Percentiles rank a stretch among this genome's conserved stretches.
These are phyloP conservation scores for Enchytraeus crypticus DNA, from an alignment of 2,888 invertebrate species.

Conservation along the genomic window DNA sequence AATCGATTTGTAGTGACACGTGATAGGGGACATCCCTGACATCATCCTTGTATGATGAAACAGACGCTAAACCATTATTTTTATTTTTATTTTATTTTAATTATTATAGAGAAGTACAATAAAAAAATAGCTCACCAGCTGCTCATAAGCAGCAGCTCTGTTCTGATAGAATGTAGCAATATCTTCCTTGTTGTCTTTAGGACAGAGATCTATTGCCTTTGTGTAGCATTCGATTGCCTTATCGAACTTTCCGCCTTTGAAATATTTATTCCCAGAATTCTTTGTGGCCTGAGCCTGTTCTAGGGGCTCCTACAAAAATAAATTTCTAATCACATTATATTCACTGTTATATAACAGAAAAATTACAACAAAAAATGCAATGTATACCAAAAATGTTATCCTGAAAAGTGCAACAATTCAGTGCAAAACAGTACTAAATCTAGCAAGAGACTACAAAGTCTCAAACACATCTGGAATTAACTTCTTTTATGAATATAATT, in stretches of 20 bases:
- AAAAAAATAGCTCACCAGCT: slow-evolving; percentile 55
- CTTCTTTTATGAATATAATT: no score
- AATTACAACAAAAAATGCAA: no score
- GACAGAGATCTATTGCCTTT: slow-evolving; percentile 51
- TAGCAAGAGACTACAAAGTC: no score
- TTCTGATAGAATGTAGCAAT: slow-evolving; percentile 89
- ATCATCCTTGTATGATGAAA: no score
- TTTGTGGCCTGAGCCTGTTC: slow-evolving; percentile 55
- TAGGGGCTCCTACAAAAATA: slow-evolving; percentile 31
- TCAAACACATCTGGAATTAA: no score
- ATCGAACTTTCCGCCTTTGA: slow-evolving; percentile 49
- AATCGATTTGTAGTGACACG: no score
- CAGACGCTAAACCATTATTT: no score
- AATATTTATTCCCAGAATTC: slow-evolving; percentile 50
- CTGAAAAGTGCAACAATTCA: no score
- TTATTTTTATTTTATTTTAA: background rate
- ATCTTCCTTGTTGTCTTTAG: slow-evolving; percentile 59
- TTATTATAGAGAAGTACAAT: background rate
- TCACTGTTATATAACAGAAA: background rate
- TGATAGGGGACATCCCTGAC: no score
- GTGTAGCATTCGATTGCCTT: slow-evolving; percentile 51
- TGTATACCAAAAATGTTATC: no score
- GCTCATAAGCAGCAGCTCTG: slow-evolving; percentile 87
- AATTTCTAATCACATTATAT: background rate
- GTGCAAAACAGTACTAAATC: no score